Percentiles rank a stretch among this genome's conserved stretches.
These are phyloP conservation scores for Tethea ocularis DNA, from an alignment of 2,888 invertebrate species.

Conservation along the genomic window DNA sequence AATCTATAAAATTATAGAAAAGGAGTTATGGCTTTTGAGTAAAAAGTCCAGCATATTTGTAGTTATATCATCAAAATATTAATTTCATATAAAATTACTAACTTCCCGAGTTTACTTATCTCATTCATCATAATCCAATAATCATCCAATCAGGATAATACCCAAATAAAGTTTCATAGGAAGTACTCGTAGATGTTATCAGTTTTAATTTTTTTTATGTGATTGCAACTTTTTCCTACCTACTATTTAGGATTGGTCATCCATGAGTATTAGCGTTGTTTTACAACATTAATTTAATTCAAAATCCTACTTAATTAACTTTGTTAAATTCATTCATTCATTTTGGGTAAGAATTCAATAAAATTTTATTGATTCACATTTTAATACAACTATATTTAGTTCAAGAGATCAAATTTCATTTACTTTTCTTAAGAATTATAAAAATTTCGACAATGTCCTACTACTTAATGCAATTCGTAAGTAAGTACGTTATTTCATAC, in stretches of 20 bases:
- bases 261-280: not conserved
- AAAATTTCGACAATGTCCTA: conserved; percentile 10
- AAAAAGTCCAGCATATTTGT: conserved; percentile 74
- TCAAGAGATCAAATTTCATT: conserved; percentile 7
- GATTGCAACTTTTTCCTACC: too few species aligned
- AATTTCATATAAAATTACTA: conserved; percentile 58
- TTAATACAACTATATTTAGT: conserved; percentile 1
- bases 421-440: not conserved
- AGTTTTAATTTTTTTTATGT: too few species aligned
- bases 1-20: conserved; percentile 56
- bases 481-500: conserved; percentile 33
- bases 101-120: conserved; percentile 16
- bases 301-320: not conserved
- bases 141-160: not conserved
- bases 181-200: too few species aligned
- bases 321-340: not conserved
- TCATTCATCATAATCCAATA: not conserved
- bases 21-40: conserved; percentile 59
- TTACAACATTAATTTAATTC: not conserved
- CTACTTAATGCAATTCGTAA: conserved; percentile 15
- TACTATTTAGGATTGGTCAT: not conserved
- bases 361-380: conserved; percentile 15
- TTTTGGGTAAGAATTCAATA: not conserved
- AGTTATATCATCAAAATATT: conserved; percentile 49
- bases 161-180: too few species aligned